phyloP scores from a whole-genome alignment of 2,113 vertebrate genomes.

The Sceloporus undulatus region DNA sequence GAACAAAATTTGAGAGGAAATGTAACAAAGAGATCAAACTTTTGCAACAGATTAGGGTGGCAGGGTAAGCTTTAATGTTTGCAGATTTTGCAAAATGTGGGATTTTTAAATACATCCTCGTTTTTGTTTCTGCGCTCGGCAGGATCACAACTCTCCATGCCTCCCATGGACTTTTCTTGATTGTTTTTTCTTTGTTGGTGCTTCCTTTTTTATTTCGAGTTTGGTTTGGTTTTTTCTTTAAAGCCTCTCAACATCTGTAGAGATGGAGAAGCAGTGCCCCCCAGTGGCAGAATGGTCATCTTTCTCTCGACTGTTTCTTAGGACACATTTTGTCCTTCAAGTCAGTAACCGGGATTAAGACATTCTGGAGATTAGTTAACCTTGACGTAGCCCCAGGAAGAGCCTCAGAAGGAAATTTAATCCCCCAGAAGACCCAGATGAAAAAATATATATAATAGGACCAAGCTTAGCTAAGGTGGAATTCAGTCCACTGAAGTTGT shows the following conservation, averaged over 20 bases:
- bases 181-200: background rate
- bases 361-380: slow-evolving; percentile 13
- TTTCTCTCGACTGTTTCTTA: background rate
- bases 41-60: background rate
- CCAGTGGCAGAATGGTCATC: rapidly evolving
- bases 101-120: background rate
- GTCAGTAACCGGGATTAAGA: background rate
- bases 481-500: background rate
- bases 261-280: background rate
- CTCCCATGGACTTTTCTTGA: background rate
- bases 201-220: background rate
- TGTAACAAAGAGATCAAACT: too few species aligned
- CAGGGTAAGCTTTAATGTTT: background rate
- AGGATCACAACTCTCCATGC: background rate
- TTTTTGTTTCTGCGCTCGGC: background rate
- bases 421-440: slow-evolving; percentile 6
- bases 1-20: background rate
- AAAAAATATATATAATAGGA: background rate
- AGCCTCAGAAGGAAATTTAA: slow-evolving; percentile 43
- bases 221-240: background rate
- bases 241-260: rapidly evolving
- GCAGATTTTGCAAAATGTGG: background rate
- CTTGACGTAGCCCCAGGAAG: slow-evolving; percentile 31
- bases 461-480: slow-evolving; percentile 6
- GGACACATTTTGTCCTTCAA: background rate